These are phyloP conservation scores for Drosophila emarginata DNA, from an alignment of 2,888 invertebrate genomes.

Conservation along the genomic window DNA sequence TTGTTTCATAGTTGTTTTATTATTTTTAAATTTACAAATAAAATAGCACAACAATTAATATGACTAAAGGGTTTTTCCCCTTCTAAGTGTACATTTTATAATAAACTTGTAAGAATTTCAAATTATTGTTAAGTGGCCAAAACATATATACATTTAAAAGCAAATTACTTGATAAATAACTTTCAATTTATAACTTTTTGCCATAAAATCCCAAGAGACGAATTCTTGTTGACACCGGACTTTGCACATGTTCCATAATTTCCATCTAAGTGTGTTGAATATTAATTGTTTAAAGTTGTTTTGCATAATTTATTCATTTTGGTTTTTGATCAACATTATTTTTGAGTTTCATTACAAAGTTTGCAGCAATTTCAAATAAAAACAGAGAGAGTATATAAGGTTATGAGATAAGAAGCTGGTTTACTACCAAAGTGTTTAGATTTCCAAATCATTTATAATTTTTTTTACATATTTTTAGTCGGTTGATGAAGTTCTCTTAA, in stretches of 20 bases:
- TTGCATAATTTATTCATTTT: slow-evolving; percentile 48
- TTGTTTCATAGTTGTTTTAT: slow-evolving; percentile 28
- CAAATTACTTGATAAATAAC: slow-evolving; percentile 19
- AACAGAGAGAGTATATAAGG: slow-evolving; percentile 27
- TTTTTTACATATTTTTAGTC: not conserved
- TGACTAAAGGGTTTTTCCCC: slow-evolving; percentile 55
- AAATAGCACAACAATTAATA: slow-evolving; percentile 69
- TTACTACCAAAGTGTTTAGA: not conserved
- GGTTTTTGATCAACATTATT: slow-evolving; percentile 31
- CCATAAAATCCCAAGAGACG: slow-evolving; percentile 83
- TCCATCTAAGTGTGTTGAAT: slow-evolving; percentile 78
- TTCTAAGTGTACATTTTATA: slow-evolving; percentile 32
- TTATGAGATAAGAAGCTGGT: not conserved
- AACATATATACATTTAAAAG: slow-evolving; percentile 27
- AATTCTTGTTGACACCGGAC: slow-evolving; percentile 82
- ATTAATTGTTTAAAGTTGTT: slow-evolving; percentile 41
- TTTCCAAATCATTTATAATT: not conserved
- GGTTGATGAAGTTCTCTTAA: slow-evolving; percentile 13
- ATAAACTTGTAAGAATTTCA: slow-evolving; percentile 38
- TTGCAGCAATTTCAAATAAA: slow-evolving; percentile 12
- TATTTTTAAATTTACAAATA: slow-evolving; percentile 55
- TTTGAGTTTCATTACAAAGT: slow-evolving; percentile 8
- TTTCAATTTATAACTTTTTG: slow-evolving; percentile 80
- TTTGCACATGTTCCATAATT: slow-evolving; percentile 83
- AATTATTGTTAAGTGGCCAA: slow-evolving; percentile 14